Evolutionary conservation across 2,888 invertebrate species (phyloP).

Genomic region (Tillus elongatus): DNA sequence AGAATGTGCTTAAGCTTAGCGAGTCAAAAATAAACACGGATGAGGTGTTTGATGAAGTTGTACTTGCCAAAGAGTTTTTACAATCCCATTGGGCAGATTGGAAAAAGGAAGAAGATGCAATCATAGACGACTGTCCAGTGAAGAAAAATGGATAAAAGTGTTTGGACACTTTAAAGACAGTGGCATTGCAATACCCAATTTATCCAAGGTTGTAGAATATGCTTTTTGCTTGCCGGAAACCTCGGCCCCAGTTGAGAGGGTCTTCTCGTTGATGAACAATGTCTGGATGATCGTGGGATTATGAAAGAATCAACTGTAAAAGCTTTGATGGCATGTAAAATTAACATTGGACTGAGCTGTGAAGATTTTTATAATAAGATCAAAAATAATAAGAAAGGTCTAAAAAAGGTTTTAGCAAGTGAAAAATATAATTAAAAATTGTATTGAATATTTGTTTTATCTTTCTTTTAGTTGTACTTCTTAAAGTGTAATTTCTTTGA

Average conservation of each 20-base stretch:
- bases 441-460: too few species aligned
- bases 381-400: too few species aligned
- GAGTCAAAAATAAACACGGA: neutral
- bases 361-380: too few species aligned
- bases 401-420: too few species aligned
- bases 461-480: too few species aligned
- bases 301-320: constrained; percentile 2
- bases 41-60: neutral
- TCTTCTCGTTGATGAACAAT: constrained; percentile 7
- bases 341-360: too few species aligned
- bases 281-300: constrained; percentile 6
- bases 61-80: constrained; percentile 3
- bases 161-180: constrained; percentile 6
- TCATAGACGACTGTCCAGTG: too few species aligned
- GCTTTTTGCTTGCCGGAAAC: constrained; percentile 7
- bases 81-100: constrained; percentile 6
- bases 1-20: neutral
- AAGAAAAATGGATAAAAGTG: neutral
- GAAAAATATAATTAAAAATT: too few species aligned
- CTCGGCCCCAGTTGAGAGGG: constrained; percentile 5
- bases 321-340: neutral
- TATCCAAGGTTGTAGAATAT: constrained; percentile 8
- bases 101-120: constrained; percentile 6
- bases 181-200: constrained; percentile 7
- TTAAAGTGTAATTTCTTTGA: too few species aligned